phyloP scores from a whole-genome alignment of 2,888 invertebrate genomes.

The Orgyia antiqua region DNA sequence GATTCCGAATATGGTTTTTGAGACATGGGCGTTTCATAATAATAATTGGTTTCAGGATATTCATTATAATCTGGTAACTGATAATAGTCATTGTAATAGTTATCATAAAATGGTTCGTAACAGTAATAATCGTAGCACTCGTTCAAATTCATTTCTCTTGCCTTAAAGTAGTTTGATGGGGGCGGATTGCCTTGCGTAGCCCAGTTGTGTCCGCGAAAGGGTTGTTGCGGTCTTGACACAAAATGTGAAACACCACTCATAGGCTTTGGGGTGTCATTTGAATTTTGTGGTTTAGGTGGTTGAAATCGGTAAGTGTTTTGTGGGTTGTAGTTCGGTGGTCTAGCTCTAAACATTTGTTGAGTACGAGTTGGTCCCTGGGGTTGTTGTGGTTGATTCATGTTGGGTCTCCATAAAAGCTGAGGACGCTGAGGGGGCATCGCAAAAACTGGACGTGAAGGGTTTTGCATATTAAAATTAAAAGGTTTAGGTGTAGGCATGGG shows the following conservation, averaged over 20 bases:
- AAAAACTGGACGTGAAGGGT: slow-evolving; percentile 2
- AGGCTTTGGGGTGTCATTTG: background rate
- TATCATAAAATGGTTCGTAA: background rate
- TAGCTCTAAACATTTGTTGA: slow-evolving; percentile 12
- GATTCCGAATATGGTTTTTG: background rate
- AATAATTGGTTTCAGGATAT: background rate
- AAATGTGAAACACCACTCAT: background rate
- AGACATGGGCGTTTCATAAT: background rate
- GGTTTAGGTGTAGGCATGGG: no score
- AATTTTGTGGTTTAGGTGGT: background rate
- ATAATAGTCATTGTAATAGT: background rate
- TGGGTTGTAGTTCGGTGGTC: slow-evolving; percentile 7
- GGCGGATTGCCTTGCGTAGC: slow-evolving; percentile 18
- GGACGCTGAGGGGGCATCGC: background rate
- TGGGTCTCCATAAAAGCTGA: background rate
- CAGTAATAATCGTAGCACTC: slow-evolving; percentile 4
- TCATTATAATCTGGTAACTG: slow-evolving; percentile 1
- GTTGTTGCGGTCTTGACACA: background rate
- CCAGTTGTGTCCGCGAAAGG: slow-evolving; percentile 13
- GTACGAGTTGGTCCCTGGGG: slow-evolving; percentile 5
- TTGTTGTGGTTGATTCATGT: background rate
- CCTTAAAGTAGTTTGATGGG: no score
- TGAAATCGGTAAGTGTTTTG: background rate
- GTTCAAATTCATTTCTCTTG: slow-evolving; percentile 18
- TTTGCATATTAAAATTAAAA: slow-evolving; percentile 1